Conservation (phyloP, 2,888 invertebrate species). For the Melinopterus prodromus region DNA sequence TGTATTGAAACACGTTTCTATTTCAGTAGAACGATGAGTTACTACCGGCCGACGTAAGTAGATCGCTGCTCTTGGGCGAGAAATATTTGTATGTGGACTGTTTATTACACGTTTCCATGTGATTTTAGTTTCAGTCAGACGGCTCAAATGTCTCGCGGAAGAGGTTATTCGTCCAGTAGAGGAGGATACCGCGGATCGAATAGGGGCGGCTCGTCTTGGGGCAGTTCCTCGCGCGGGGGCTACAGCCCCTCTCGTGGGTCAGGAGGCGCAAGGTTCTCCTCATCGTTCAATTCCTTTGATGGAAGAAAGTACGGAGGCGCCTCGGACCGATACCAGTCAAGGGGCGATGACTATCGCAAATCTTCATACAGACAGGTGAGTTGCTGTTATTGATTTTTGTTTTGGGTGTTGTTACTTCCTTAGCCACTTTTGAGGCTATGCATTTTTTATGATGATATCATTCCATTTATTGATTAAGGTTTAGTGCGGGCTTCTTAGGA, state of each 20-base stretch:
- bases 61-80: constrained; percentile 15
- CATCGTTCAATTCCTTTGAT: constrained; percentile 51
- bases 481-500: too few species aligned
- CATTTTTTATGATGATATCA: constrained; percentile 6
- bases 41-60: constrained; percentile 55
- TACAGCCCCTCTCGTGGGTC: constrained; percentile 45
- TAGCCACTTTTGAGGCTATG: not conserved
- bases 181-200: constrained; percentile 50
- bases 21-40: constrained; percentile 55
- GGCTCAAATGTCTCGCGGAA: constrained; percentile 52
- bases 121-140: constrained; percentile 52
- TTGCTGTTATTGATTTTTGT: constrained; percentile 31
- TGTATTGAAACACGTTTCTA: constrained; percentile 44
- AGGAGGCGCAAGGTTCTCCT: constrained; percentile 48
- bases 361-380: constrained; percentile 55
- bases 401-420: not conserved
- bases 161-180: constrained; percentile 50
- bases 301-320: constrained; percentile 51
- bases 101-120: constrained; percentile 14
- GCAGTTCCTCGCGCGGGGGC: constrained; percentile 42
- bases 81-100: not conserved
- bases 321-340: constrained; percentile 53
- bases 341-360: constrained; percentile 54
- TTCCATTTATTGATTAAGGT: constrained; percentile 1
- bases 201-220: constrained; percentile 50